Evolutionary conservation across 2,113 vertebrate genomes (phyloP).

Genomic region (Xyliphius kryptos): DNA sequence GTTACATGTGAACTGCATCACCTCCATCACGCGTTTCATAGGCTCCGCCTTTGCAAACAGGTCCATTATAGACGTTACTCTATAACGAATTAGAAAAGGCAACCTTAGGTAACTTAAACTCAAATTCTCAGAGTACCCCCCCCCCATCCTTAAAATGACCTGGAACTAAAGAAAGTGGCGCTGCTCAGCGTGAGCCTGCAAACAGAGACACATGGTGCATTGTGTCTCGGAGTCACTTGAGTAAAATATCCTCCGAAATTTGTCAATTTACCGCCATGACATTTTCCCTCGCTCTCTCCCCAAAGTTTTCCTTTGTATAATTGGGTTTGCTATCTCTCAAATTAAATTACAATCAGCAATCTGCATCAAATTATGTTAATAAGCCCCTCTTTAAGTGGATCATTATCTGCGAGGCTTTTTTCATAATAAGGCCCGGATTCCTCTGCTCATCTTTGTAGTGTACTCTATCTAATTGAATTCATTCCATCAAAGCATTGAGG

Average conservation of each 20-base stretch:
- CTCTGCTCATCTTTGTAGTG: constrained; percentile 56
- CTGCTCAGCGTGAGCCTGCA: constrained; percentile 1
- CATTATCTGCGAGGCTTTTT: constrained; percentile 63
- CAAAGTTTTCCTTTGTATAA: constrained; percentile 42
- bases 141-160: too few species aligned
- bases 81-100: too few species aligned
- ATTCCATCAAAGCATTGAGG: constrained; percentile 60
- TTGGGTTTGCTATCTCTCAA: constrained; percentile 45
- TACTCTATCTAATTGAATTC: constrained; percentile 62
- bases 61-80: too few species aligned
- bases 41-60: too few species aligned
- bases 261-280: constrained; percentile 35
- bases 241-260: constrained; percentile 34
- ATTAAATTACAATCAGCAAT: constrained; percentile 55
- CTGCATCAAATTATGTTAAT: constrained; percentile 59
- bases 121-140: too few species aligned
- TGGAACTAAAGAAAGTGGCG: too few species aligned
- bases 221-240: constrained; percentile 13
- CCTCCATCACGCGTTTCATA: too few species aligned
- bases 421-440: constrained; percentile 60
- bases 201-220: not conserved
- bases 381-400: constrained; percentile 62
- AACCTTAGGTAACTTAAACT: too few species aligned
- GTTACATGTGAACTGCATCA: too few species aligned
- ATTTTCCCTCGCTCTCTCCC: constrained; percentile 30